Base-by-base conservation (phyloP, 2,113 vertebrate genomes). In the Cardinalis cardinalis region DNA sequence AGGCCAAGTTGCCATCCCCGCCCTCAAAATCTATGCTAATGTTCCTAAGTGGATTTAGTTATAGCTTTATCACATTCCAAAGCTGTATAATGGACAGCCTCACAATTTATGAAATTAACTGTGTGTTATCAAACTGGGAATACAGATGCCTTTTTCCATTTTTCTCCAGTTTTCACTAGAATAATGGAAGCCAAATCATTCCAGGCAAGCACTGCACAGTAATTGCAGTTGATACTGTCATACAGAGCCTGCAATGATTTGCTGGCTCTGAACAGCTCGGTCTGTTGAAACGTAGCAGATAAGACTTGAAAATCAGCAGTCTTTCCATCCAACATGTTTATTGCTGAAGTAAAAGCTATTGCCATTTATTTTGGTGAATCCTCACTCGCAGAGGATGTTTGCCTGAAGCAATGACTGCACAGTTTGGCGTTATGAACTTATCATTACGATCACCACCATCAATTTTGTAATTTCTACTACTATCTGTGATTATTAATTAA, bases 401-500 rank as follows among this genome's bases (percentile, higher is more conserved):
- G 58, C 51, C 78, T 36, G 34, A 78, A 77, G 53, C 59, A 89
- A 53, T 18, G 34, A 56, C 58, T 59, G 43, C 55, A 70, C 21
- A 18, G 38, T 90, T 76, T 71, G 52, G 65, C 72, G 74, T 74
- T 68, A 55, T 71, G 74, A 73, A 68, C 51, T 93, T 56, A 84
- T 16, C 25, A 36, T 73, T 48, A 65, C 15, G 46, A 87, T 82
- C 55, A 36, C 34, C 36, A 26, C 55, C 76, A 89, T 58, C 60
- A 81, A 16, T 71, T 88, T 52, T 61, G 69, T 58, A 34, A 51
- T 59, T 91, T 81, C 53, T 49, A 26, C 75, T 65, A 40, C 79
- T 84, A 90, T 44, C 41, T 2, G 1, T 68, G 53, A 92, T 92
- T 87, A 93, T 74, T 88, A 93, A 95, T 88, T 90, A 88, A 94